These are phyloP conservation scores for Amblyopsis rosae DNA, from an alignment of 2,113 vertebrate genomes.

Conservation along the genomic window DNA sequence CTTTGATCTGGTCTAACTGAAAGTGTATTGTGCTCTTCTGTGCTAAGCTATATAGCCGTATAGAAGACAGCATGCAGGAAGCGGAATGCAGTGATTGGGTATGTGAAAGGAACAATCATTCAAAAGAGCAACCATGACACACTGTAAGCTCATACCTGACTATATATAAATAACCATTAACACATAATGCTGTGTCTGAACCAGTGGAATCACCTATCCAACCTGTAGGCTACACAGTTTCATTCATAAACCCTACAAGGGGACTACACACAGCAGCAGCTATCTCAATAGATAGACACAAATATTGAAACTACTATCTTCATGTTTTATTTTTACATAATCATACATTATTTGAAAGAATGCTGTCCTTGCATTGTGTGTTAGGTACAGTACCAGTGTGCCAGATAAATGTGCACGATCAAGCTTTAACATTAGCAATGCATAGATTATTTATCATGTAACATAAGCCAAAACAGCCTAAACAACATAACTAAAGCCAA, in stretches of 20 bases:
- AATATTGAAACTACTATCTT: too few relatives aligned
- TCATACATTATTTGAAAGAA: not conserved
- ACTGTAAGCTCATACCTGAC: not conserved
- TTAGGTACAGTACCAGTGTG: not conserved
- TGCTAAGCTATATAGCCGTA: conserved; percentile 1
- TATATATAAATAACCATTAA: not conserved
- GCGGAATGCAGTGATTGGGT: conserved; percentile 14
- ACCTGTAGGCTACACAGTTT: not conserved
- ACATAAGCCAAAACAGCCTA: conserved; percentile 16
- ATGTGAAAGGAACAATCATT: conserved; percentile 26
- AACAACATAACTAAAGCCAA: conserved; percentile 5
- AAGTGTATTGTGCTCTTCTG: not conserved
- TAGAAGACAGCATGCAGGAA: conserved; percentile 18
- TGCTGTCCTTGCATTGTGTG: not conserved
- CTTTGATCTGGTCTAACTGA: not conserved
- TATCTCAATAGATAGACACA: too few relatives aligned
- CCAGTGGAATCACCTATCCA: not conserved
- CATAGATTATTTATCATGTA: conserved; percentile 8
- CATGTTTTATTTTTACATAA: not conserved
- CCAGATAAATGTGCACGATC: too few relatives aligned
- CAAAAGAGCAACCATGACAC: conserved; percentile 17
- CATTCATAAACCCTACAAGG: not conserved
- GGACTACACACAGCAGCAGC: not conserved
- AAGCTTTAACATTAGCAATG: not conserved
- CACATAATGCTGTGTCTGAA: not conserved